phyloP scores from a whole-genome alignment of 2,113 vertebrate species.

The Rhinolophus ferrumequinum region DNA sequence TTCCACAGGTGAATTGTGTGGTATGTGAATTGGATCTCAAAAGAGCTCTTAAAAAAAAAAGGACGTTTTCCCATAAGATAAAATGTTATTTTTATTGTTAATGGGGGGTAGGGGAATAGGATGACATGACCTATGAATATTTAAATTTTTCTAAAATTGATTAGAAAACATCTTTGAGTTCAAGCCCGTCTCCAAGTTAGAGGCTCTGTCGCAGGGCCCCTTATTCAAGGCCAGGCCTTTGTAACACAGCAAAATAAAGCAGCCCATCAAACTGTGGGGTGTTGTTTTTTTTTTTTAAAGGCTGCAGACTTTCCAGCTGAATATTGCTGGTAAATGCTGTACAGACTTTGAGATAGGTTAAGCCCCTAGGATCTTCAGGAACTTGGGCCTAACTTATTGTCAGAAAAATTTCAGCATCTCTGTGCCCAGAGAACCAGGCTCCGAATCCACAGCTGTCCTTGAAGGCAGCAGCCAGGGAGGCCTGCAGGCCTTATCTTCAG shows the following conservation, averaged over 20 bases:
- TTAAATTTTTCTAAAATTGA: not conserved
- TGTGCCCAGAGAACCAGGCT: not conserved
- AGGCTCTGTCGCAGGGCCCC: not conserved
- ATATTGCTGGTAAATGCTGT: not conserved
- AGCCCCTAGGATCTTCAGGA: not conserved
- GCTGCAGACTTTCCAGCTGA: not conserved
- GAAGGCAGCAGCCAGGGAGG: not conserved
- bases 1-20: not conserved
- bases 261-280: not conserved
- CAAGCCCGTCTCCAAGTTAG: rapidly evolving
- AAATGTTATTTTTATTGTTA: not conserved
- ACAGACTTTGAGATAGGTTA: not conserved
- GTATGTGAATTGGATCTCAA: not conserved
- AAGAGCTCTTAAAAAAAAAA: not conserved
- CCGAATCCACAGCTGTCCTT: not conserved
- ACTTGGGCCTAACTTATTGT: not conserved
- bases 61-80: not conserved
- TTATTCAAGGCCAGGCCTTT: not conserved
- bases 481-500: not conserved
- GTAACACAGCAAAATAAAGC: not conserved
- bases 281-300: not conserved
- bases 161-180: not conserved
- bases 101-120: not conserved
- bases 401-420: not conserved
- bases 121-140: not conserved